Base-by-base conservation (phyloP, 2,797 vertebrate species). In the Clarias fuscus region DNA sequence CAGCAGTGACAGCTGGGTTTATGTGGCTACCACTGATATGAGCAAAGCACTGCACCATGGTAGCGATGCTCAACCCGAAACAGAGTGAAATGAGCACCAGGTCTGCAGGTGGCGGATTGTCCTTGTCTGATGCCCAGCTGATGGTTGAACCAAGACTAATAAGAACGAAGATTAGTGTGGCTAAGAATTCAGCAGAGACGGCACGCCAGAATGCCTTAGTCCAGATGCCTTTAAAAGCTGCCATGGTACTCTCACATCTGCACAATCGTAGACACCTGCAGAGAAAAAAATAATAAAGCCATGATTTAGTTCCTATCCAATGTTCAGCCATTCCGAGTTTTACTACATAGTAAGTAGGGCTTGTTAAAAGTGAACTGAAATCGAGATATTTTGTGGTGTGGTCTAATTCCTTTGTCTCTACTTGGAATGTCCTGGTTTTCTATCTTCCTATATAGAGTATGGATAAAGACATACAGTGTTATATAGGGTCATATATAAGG, bases 1-100 rank as follows among this genome's bases (percentile, higher is more conserved):
- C 97, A 77, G 95, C 95, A 0, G 98, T 98, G 88, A 99, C 97
- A 0, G 97, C 98, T 0, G 98, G 98, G 91, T 99, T 99, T 89
- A 99, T 96, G 94, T 99, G 98, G 72, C 96, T 97, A 0, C 98
- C 98, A 0, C 98, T 98, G 93, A 99, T 98, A 93, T 98, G 98
- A 13, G 96, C 96, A 4, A 99, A 98, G 90, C 97, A 97, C 84
- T 99, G 98, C 89, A 97, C 98, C 96, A 98, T 96, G 61, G 98
- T 99, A 24, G 97, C 97, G 7, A 99, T 98, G 94, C 96, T 97
- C 89, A 99, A 96, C 90, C 98, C 98, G 64, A 99, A 99, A 93
- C 97, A 98, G 30, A 99, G 96, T 1, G 98, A 96, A 91, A 99
- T 97, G 30, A 98, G 97, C 84, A 99, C 96, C 90, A 98, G 94